Conservation (phyloP, 1,140 invertebrate genomes). For the Batillaria attramentaria region DNA sequence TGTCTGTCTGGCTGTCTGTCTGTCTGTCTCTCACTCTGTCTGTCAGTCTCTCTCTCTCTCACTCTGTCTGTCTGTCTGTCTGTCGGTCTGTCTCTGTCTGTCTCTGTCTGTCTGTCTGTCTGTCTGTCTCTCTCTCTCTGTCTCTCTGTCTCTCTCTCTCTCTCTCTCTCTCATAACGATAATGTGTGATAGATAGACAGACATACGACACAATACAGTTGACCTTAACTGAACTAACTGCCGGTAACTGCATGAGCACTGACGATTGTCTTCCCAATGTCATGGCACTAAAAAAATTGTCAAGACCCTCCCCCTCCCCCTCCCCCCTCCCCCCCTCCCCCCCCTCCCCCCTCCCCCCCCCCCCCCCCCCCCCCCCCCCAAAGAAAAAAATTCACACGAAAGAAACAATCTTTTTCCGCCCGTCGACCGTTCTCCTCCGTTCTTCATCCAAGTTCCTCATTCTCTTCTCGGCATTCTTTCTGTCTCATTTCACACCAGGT, state of each 20-base stretch:
- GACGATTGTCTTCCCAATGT: too few relatives aligned
- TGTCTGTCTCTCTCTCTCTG: conserved; percentile 3
- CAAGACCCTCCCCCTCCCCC: not conserved
- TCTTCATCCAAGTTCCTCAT: too few relatives aligned
- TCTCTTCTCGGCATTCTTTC: too few relatives aligned
- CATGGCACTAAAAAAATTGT: too few relatives aligned
- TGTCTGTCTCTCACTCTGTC: conserved; percentile 19
- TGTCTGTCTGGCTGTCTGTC: conserved; percentile 17
- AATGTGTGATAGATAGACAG: too few relatives aligned
- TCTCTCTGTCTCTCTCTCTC: conserved; percentile 1
- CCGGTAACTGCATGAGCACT: not conserved
- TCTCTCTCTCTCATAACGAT: conserved; percentile 28
- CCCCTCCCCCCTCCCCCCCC: too few relatives aligned
- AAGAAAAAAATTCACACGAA: too few relatives aligned
- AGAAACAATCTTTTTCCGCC: too few relatives aligned
- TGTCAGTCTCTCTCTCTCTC: conserved; percentile 12
- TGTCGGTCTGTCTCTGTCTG: too few relatives aligned
- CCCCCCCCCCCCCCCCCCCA: not conserved
- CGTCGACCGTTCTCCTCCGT: too few relatives aligned
- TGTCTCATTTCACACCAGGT: too few relatives aligned
- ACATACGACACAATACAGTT: not conserved
- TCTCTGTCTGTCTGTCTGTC: conserved; percentile 26
- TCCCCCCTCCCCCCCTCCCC: not conserved
- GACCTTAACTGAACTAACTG: not conserved
- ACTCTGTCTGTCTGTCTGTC: not conserved